These are phyloP conservation scores for Nomada fucata DNA, from an alignment of 2,888 invertebrate species.

Conservation along the genomic window DNA sequence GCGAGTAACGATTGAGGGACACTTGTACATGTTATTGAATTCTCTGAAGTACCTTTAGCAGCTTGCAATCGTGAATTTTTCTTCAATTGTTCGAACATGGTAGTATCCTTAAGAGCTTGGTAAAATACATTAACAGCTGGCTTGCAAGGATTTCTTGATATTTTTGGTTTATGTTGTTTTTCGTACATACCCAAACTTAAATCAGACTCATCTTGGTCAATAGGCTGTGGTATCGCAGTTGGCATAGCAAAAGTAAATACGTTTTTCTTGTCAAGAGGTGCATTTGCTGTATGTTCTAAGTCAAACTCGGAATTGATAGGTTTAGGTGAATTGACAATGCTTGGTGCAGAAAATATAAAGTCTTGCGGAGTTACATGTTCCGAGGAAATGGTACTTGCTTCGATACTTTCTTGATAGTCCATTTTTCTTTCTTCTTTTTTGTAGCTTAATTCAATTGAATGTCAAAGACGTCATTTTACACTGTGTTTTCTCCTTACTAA, in stretches of 20 bases:
- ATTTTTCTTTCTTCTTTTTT: slow-evolving; percentile 6
- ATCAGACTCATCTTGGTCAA: background rate
- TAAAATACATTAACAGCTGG: slow-evolving; percentile 65
- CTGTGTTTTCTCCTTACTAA: background rate
- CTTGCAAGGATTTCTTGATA: slow-evolving; percentile 65
- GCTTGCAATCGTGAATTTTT: slow-evolving; percentile 69
- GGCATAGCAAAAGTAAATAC: slow-evolving; percentile 73
- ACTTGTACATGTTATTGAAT: slow-evolving; percentile 85
- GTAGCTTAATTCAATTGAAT: background rate
- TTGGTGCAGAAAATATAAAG: slow-evolving; percentile 74
- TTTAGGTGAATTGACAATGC: slow-evolving; percentile 62
- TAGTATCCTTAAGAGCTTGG: slow-evolving; percentile 69
- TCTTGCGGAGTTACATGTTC: slow-evolving; percentile 35
- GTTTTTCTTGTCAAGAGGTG: slow-evolving; percentile 8
- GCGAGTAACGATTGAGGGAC: slow-evolving; percentile 89
- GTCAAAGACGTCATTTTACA: slow-evolving; percentile 1
- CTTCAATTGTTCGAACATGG: slow-evolving; percentile 67
- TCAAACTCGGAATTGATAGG: slow-evolving; percentile 40
- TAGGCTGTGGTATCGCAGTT: slow-evolving; percentile 31
- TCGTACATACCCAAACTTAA: background rate
- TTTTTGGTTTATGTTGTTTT: slow-evolving; percentile 67
- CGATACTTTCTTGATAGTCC: slow-evolving; percentile 20
- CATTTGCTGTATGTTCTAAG: slow-evolving; percentile 58
- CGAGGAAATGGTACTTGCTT: background rate
- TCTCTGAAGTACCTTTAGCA: slow-evolving; percentile 64